Evolutionary conservation across 2,888 invertebrate genomes (phyloP).

Genomic region (Athalia cordata): DNA sequence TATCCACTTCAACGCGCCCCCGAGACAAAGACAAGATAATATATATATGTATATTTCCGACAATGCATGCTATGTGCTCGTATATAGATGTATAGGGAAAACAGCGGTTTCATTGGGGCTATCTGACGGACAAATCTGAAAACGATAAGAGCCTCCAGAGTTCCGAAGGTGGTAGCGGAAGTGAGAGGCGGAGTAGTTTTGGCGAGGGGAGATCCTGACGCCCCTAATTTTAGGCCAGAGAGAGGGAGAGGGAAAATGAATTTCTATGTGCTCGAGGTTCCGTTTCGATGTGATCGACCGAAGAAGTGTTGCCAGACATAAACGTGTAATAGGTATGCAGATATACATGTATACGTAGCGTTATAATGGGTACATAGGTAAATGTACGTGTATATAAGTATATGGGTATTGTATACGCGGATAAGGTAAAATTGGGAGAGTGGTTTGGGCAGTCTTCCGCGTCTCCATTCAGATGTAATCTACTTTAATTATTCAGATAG

Average conservation of each 20-base stretch:
- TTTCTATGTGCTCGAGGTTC: not conserved
- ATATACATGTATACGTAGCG: too few relatives aligned
- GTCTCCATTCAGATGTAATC: conserved; percentile 25
- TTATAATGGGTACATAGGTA: too few relatives aligned
- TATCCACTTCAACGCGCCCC: too few relatives aligned
- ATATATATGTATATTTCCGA: too few relatives aligned
- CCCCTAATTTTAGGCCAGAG: conserved; percentile 22
- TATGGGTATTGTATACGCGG: not conserved
- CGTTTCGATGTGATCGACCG: not conserved
- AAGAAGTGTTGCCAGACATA: not conserved
- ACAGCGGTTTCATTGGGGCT: not conserved
- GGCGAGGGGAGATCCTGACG: conserved; percentile 3
- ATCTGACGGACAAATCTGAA: conserved; percentile 30
- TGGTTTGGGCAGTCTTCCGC: conserved; percentile 11
- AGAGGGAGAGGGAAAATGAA: not conserved
- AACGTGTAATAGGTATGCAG: too few relatives aligned
- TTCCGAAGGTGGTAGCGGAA: not conserved
- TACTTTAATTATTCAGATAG: conserved; percentile 28
- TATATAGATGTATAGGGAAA: not conserved
- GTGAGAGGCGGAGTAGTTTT: not conserved
- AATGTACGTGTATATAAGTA: not conserved
- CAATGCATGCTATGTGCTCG: too few relatives aligned
- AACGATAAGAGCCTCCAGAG: conserved; percentile 27
- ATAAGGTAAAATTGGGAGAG: not conserved
- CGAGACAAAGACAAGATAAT: too few relatives aligned